Evolutionary conservation across 2,888 invertebrate species (phyloP), one percentile per base, ranked within the genome.

Genomic region (Tenthredo scrophulariae): DNA sequence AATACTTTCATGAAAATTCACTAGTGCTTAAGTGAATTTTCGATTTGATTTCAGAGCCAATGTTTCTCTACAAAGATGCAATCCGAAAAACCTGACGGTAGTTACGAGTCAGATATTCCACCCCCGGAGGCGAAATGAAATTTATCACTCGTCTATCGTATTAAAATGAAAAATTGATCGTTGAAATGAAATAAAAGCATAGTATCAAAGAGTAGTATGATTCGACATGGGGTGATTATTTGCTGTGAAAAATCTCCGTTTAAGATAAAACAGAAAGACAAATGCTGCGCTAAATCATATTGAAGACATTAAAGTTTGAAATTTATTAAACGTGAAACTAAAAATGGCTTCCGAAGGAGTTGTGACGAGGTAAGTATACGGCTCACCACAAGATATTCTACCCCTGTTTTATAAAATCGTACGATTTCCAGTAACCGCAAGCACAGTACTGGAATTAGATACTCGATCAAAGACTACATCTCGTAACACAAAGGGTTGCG

Each of bases 391-490:
- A 67, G 33, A 67, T 1, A 67, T 33, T 33, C 6, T 5, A 67
- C 29, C 67, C 67, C 67, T 33, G 33, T 18, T 46, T 33, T 67
- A 6, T 67, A 13, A 33, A 67, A 67, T 67, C 67, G 67, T 67
- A 33, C 0, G 67, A 67, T 15, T 67, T 67, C 6, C 29, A 33
- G 5, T 18, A 18, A 33, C 67, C 67, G 67, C 67, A 26, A 67
- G 67, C 67, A 33, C 33, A 26, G 67, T 67, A 18, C 67, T 29
- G 33, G 15, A 67, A 67, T 67, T 26, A 5, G 26, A 67, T 67
- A 33, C 37, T 43, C 72, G 72, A 74, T 74, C 72, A 74, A 74
- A 74, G 72, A 40, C 43, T 29, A 13, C 72, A 22, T 22, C 72
- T 22, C 40, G n/a, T 40, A 2, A 26, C 72, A 40, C 43, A 74